Evolutionary conservation across 2,113 vertebrate genomes (phyloP).

Genomic region (Circaetus gallicus): DNA sequence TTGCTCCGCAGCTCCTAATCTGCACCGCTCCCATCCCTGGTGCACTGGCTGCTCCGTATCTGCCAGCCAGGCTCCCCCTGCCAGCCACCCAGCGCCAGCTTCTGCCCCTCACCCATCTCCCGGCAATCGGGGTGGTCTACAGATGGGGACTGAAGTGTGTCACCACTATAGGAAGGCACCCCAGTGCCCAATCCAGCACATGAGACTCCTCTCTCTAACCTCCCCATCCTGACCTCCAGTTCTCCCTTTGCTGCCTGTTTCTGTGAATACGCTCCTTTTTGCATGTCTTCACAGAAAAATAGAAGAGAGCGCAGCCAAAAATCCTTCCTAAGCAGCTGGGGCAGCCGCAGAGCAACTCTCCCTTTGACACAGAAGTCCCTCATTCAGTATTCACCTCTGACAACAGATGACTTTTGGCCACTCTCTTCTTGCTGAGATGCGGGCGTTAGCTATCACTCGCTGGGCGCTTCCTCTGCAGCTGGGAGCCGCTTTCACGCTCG

Average conservation of each 20-base stretch:
- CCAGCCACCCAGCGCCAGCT: neutral
- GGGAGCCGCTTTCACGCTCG: neutral
- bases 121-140: fast-evolving
- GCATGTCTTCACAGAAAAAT: neutral
- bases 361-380: neutral
- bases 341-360: neutral
- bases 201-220: neutral
- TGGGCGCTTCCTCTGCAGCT: neutral
- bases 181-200: neutral
- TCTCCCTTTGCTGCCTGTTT: neutral
- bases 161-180: neutral
- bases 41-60: neutral
- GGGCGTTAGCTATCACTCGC: neutral
- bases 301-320: neutral
- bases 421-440: neutral
- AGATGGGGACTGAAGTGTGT: neutral
- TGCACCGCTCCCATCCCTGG: fast-evolving
- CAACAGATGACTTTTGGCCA: neutral
- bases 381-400: neutral
- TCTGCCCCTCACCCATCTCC: neutral
- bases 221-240: fast-evolving
- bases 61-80: neutral
- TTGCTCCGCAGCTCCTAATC: neutral
- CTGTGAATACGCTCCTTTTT: neutral
- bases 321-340: neutral